These are phyloP conservation scores for Silurus aristotelis DNA, from an alignment of 2,797 vertebrate species.

Conservation along the genomic window DNA sequence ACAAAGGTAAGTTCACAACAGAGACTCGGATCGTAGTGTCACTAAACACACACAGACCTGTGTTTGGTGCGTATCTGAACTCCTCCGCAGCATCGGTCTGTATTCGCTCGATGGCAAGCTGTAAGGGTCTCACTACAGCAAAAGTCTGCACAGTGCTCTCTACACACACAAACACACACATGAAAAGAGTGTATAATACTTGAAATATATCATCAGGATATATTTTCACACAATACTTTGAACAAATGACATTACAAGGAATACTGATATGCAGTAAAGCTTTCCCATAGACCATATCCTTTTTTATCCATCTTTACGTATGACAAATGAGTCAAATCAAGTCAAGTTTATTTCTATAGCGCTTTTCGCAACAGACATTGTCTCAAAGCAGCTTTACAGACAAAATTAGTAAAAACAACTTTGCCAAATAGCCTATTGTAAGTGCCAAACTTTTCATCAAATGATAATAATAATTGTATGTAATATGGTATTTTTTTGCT, in stretches of 20 bases:
- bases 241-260: neutral
- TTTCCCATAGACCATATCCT: neutral
- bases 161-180: conserved; percentile 57
- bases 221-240: neutral
- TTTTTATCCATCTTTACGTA: neutral
- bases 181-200: neutral
- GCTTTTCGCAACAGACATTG: too few relatives aligned
- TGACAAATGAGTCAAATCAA: too few relatives aligned
- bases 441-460: neutral
- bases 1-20: too few relatives aligned
- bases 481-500: neutral
- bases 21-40: neutral
- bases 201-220: neutral
- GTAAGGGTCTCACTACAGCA: conserved; percentile 51
- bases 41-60: conserved; percentile 69
- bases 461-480: too few relatives aligned
- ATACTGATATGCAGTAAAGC: neutral
- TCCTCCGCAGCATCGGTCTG: conserved; percentile 67
- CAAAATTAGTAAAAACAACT: neutral
- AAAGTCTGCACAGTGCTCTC: conserved; percentile 68
- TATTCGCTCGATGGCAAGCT: conserved; percentile 53
- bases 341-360: too few relatives aligned
- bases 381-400: too few relatives aligned
- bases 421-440: neutral
- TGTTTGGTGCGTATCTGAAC: conserved; percentile 70